Evolutionary conservation across 2,888 invertebrate species (phyloP).

Genomic region (Pilophorus perplexus): DNA sequence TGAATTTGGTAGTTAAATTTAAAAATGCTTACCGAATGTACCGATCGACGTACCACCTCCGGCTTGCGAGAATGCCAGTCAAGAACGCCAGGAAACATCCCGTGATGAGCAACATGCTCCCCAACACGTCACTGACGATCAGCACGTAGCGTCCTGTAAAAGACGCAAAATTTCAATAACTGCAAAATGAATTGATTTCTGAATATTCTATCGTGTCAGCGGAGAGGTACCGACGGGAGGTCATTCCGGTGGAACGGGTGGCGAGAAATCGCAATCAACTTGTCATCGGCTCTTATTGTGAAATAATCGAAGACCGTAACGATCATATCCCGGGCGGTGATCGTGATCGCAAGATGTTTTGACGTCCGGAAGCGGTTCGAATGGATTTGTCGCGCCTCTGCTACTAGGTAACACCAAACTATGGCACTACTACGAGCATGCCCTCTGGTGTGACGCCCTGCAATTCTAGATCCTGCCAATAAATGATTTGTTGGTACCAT

Average conservation of each 20-base stretch:
- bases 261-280: neutral
- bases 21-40: constrained; percentile 26
- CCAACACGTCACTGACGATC: constrained; percentile 29
- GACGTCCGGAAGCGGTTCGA: neutral
- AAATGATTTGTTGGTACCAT: too few relatives aligned
- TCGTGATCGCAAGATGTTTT: neutral
- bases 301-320: neutral
- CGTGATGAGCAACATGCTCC: constrained; percentile 20
- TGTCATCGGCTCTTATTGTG: neutral
- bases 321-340: too few relatives aligned
- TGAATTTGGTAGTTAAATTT: neutral
- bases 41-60: constrained; percentile 42
- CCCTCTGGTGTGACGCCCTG: too few relatives aligned
- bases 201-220: too few relatives aligned
- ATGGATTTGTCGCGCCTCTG: neutral
- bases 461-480: too few relatives aligned
- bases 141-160: constrained; percentile 5
- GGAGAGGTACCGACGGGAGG: too few relatives aligned
- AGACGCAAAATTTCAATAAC: neutral
- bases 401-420: too few relatives aligned
- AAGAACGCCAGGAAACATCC: constrained; percentile 26
- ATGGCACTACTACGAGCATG: too few relatives aligned
- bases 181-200: too few relatives aligned
- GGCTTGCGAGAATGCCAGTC: constrained; percentile 38
- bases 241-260: too few relatives aligned